Evolutionary conservation across 2,797 vertebrate genomes (phyloP).

Genomic region (Pelobates cultripes): DNA sequence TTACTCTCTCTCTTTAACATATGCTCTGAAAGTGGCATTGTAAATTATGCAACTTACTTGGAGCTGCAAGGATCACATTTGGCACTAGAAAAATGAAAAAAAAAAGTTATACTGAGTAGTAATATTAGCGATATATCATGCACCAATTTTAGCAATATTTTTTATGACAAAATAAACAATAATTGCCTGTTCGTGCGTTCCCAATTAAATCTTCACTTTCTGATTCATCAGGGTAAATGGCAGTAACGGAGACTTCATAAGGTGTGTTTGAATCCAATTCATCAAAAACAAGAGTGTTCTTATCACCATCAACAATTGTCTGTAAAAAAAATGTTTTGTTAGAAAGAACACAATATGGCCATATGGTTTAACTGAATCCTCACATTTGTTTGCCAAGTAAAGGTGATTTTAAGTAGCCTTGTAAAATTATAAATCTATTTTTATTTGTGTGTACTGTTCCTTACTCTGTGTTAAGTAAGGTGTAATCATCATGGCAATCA

Average conservation of each 20-base stretch:
- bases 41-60: conserved; percentile 63
- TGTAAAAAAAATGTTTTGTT: conserved; percentile 60
- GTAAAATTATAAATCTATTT: too few species aligned
- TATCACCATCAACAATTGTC: conserved; percentile 84
- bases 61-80: conserved; percentile 68
- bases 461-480: too few species aligned
- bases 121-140: conserved; percentile 15
- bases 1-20: too few species aligned
- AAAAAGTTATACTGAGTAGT: conserved; percentile 30
- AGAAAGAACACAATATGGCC: background rate
- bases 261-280: conserved; percentile 85
- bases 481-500: too few species aligned
- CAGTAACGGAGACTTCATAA: conserved; percentile 87
- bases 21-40: too few species aligned
- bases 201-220: conserved; percentile 92
- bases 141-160: background rate
- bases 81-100: conserved; percentile 69
- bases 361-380: too few species aligned
- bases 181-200: conserved; percentile 84
- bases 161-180: conserved; percentile 22
- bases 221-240: conserved; percentile 95
- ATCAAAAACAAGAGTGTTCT: conserved; percentile 78
- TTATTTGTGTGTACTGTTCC: too few species aligned
- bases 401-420: background rate
- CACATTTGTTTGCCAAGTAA: too few species aligned